Evolutionary conservation across 2,888 invertebrate genomes (phyloP).

Genomic region (Brachyopa scutellaris): DNA sequence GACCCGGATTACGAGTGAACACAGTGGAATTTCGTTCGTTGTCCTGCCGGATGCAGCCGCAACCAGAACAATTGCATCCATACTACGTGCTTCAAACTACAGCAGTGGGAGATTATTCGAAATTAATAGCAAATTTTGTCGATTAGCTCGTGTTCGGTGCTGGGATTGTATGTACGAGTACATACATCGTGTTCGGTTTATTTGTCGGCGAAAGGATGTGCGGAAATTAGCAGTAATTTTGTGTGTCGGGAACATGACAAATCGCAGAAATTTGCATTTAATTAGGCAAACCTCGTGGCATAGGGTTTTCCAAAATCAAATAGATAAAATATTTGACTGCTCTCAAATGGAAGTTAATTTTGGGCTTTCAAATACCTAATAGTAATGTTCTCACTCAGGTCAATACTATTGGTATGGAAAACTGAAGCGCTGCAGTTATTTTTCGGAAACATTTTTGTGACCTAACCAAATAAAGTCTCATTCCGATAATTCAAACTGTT

Average conservation of each 20-base stretch:
- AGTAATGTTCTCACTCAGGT: no score
- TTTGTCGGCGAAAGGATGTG: background rate
- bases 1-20: conserved; percentile 26
- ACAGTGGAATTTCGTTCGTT: background rate
- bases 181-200: background rate
- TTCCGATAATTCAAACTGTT: conserved; percentile 99
- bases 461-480: no score
- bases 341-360: background rate
- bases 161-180: background rate
- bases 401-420: no score
- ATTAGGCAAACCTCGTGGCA: conserved; percentile 9
- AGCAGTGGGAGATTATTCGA: conserved; percentile 29
- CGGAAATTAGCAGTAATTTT: conserved; percentile 32
- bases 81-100: background rate
- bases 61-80: background rate
- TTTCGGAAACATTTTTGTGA: no score
- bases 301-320: background rate
- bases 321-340: background rate
- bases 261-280: conserved; percentile 37
- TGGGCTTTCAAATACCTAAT: background rate
- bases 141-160: conserved; percentile 5
- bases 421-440: no score
- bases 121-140: conserved; percentile 47
- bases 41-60: background rate
- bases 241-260: background rate